Evolutionary conservation across 2,113 vertebrate species (phyloP).

Genomic region (Eclectus roratus): DNA sequence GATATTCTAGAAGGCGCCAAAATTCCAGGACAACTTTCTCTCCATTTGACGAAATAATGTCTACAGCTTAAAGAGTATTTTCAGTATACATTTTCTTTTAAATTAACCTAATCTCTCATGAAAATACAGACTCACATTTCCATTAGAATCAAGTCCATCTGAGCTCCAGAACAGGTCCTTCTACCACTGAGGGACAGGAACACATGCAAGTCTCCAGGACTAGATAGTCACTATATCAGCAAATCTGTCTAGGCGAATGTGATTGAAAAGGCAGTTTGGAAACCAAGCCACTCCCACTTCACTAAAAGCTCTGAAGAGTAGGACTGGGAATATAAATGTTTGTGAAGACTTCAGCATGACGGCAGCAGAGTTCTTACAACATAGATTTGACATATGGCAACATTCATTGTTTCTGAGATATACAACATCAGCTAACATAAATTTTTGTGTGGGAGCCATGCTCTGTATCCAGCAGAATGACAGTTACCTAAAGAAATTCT

Average conservation of each 20-base stretch:
- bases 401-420: not conserved
- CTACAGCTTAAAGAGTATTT: not conserved
- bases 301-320: not conserved
- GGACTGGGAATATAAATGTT: not conserved
- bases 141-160: not conserved
- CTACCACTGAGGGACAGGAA: not conserved
- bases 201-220: rapidly evolving
- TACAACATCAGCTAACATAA: not conserved
- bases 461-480: not conserved
- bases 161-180: not conserved
- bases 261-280: not conserved
- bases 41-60: not conserved
- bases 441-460: not conserved
- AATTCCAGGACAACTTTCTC: not conserved
- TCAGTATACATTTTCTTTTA: not conserved
- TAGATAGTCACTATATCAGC: not conserved
- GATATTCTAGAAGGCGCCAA: not conserved
- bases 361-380: not conserved
- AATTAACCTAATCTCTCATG: not conserved
- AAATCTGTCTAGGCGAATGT: not conserved
- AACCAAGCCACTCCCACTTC: not conserved
- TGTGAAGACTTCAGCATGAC: not conserved
- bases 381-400: not conserved
- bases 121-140: not conserved
- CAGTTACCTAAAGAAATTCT: not conserved